phyloP scores from a whole-genome alignment of 2,113 vertebrate species.

The Craseonycteris thonglongyai region DNA sequence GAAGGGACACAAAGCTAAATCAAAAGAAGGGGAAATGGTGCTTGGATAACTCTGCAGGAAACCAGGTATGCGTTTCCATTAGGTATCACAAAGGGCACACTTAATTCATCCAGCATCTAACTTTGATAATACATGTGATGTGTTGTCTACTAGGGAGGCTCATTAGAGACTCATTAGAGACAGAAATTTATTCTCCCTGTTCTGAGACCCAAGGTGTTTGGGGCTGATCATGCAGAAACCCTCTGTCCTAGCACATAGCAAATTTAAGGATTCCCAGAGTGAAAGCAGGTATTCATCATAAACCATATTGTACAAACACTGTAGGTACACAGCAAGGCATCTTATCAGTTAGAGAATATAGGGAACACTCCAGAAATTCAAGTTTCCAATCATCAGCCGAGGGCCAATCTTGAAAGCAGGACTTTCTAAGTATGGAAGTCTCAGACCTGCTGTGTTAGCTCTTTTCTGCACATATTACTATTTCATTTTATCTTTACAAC shows the following conservation, averaged over 20 bases:
- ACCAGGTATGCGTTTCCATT: neutral
- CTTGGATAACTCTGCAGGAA: neutral
- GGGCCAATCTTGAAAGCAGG: neutral
- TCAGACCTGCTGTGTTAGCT: neutral
- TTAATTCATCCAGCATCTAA: neutral
- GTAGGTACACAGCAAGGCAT: neutral
- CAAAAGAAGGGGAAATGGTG: neutral
- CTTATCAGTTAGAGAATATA: neutral
- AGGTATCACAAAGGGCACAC: neutral
- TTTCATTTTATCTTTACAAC: neutral
- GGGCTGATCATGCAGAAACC: neutral
- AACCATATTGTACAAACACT: neutral
- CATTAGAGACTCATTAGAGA: neutral
- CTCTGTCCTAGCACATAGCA: neutral
- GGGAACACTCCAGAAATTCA: neutral
- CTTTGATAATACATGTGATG: neutral
- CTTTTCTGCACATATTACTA: neutral
- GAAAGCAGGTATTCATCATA: neutral
- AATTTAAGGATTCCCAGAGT: neutral
- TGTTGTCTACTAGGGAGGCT: neutral
- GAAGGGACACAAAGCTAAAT: neutral
- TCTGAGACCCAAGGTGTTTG: neutral
- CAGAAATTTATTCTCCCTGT: too few relatives aligned
- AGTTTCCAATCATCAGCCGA: neutral
- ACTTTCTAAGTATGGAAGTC: neutral